Evolutionary conservation across 2,888 invertebrate species (phyloP).

Genomic region (Lithodes maja): DNA sequence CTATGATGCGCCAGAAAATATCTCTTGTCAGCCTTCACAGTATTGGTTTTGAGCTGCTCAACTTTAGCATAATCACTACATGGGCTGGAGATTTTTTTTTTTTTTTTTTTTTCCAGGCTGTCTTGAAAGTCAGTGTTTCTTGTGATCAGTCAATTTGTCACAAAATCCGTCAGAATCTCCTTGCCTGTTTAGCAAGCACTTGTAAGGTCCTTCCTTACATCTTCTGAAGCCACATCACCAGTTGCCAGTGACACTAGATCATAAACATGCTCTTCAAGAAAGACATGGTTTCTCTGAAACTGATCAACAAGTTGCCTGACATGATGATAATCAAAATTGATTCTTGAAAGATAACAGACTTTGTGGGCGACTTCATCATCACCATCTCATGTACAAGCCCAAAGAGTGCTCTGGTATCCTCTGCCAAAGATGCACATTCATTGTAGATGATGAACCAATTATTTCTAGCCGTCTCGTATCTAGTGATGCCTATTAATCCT

Average conservation of each 20-base stretch:
- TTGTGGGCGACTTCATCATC: background rate
- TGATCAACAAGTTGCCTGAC: background rate
- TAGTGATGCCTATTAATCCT: background rate
- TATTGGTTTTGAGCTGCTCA: background rate
- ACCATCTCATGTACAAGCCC: background rate
- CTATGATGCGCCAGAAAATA: background rate
- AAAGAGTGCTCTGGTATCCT: background rate
- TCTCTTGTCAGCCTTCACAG: background rate
- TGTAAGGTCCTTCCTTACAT: background rate
- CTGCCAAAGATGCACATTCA: background rate
- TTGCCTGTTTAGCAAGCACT: background rate
- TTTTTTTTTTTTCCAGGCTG: background rate
- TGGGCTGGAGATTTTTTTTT: background rate
- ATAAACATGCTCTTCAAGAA: background rate
- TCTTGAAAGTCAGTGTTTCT: background rate
- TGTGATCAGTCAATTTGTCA: background rate
- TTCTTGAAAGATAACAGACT: background rate
- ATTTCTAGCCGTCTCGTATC: background rate
- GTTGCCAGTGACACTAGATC: background rate
- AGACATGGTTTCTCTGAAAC: background rate
- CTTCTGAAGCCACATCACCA: background rate
- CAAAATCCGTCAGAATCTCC: background rate
- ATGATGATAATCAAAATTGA: background rate
- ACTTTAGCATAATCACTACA: background rate
- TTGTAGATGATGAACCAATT: background rate